Evolutionary conservation across 2,113 vertebrate genomes (phyloP).

Genomic region (Erpornis zantholeuca): DNA sequence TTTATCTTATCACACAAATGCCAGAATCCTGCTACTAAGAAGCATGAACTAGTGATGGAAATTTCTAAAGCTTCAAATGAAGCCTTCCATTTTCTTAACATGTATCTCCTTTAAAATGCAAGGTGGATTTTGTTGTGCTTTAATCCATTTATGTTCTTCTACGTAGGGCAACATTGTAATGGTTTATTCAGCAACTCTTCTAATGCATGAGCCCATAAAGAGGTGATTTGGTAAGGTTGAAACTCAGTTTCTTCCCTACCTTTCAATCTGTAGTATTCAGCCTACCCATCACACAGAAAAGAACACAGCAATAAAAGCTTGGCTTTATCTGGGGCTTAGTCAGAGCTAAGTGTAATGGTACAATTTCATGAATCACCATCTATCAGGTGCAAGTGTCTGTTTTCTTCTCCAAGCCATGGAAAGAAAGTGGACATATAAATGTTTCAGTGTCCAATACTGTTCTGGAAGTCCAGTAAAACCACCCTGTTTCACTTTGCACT

Average conservation of each 20-base stretch:
- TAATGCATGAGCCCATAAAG: not conserved
- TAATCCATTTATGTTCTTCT: not conserved
- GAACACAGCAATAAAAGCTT: not conserved
- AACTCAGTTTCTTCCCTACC: not conserved
- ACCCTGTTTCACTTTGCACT: not conserved
- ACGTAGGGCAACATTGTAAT: not conserved
- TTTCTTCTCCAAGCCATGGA: not conserved
- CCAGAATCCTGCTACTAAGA: constrained; percentile 11
- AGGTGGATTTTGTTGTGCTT: constrained; percentile 16
- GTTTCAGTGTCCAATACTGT: not conserved
- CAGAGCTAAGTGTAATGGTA: not conserved
- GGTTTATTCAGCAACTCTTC: not conserved
- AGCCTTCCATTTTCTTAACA: not conserved
- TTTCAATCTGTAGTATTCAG: not conserved
- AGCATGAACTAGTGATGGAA: not conserved
- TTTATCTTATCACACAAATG: constrained; percentile 27
- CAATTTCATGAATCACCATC: not conserved
- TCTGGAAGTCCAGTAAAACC: not conserved
- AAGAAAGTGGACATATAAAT: not conserved
- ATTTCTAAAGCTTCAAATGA: not conserved
- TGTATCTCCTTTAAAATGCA: not conserved
- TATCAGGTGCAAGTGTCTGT: not conserved
- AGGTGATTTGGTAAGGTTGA: not conserved
- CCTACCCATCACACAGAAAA: not conserved
- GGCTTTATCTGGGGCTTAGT: not conserved